Evolutionary conservation across 2,797 vertebrate species (phyloP).

Genomic region (Anabas testudineus): DNA sequence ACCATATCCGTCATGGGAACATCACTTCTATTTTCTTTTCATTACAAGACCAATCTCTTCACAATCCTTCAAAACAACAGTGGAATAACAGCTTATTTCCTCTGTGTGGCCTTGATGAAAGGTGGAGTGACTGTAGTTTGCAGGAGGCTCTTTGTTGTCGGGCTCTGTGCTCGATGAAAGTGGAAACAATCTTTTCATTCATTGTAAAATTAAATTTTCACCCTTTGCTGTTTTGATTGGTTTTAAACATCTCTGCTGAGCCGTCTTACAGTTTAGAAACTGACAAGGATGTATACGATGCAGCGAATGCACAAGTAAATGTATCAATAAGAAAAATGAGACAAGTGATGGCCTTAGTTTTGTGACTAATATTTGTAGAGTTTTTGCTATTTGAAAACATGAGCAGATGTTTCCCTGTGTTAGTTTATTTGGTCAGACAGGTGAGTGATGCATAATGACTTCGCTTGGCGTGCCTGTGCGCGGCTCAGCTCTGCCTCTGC

Average conservation of each 20-base stretch:
- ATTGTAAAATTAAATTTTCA: slow-evolving; percentile 46
- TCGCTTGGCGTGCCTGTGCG: slow-evolving; percentile 83
- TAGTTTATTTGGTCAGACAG: slow-evolving; percentile 87
- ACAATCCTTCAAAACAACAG: slow-evolving; percentile 83
- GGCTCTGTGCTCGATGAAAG: slow-evolving; percentile 46
- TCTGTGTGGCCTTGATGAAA: slow-evolving; percentile 75
- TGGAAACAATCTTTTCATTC: slow-evolving; percentile 66
- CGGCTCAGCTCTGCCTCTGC: slow-evolving; percentile 84
- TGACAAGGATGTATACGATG: slow-evolving; percentile 19
- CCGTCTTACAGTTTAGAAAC: not conserved
- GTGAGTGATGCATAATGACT: slow-evolving; percentile 90
- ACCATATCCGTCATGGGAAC: slow-evolving; percentile 86
- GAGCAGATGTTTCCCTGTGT: slow-evolving; percentile 87
- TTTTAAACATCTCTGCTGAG: not conserved
- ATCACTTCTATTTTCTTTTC: slow-evolving; percentile 87
- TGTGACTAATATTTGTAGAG: slow-evolving; percentile 9
- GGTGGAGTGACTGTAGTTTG: slow-evolving; percentile 54
- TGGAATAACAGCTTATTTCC: slow-evolving; percentile 85
- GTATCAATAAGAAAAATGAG: not conserved
- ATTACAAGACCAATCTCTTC: slow-evolving; percentile 82
- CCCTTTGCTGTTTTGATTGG: slow-evolving; percentile 37
- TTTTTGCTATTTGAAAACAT: slow-evolving; percentile 82
- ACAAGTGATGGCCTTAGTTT: slow-evolving; percentile 7
- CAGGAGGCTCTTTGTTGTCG: slow-evolving; percentile 56
- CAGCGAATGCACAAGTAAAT: not conserved